These are phyloP conservation scores for Vimba vimba DNA, from an alignment of 2,113 vertebrate species.

Conservation along the genomic window DNA sequence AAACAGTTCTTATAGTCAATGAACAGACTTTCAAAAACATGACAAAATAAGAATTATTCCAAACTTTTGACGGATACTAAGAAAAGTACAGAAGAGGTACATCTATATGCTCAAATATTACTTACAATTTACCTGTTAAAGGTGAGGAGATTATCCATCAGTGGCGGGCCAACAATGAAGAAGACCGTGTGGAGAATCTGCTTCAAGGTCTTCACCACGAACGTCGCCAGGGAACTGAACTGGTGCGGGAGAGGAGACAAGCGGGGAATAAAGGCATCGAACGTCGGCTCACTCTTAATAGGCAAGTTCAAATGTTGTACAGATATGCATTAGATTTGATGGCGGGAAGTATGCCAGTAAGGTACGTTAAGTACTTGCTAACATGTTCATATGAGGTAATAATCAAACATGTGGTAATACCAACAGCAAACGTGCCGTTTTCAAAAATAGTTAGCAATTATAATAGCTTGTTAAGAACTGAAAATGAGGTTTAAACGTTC, in stretches of 20 bases:
- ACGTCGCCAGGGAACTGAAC: background rate
- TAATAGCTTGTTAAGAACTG: no score
- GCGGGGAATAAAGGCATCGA: background rate
- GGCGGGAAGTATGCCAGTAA: no score
- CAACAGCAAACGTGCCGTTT: no score
- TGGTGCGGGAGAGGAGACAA: background rate
- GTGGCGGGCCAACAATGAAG: background rate
- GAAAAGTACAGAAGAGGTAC: background rate
- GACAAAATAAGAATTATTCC: no score
- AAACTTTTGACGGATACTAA: background rate
- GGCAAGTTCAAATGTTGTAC: background rate
- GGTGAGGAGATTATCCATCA: background rate
- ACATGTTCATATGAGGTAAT: no score
- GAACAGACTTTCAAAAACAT: no score
- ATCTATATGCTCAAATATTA: background rate
- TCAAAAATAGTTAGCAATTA: no score
- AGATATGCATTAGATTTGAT: background rate
- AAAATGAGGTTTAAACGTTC: no score
- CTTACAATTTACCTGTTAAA: background rate
- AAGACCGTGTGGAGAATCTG: background rate
- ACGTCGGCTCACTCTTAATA: background rate
- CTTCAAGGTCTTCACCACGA: background rate
- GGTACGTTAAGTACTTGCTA: no score
- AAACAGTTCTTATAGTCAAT: no score
- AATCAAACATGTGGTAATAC: no score